phyloP scores from a whole-genome alignment of 2,797 vertebrate species.

The Yasuhikotakia modesta region DNA sequence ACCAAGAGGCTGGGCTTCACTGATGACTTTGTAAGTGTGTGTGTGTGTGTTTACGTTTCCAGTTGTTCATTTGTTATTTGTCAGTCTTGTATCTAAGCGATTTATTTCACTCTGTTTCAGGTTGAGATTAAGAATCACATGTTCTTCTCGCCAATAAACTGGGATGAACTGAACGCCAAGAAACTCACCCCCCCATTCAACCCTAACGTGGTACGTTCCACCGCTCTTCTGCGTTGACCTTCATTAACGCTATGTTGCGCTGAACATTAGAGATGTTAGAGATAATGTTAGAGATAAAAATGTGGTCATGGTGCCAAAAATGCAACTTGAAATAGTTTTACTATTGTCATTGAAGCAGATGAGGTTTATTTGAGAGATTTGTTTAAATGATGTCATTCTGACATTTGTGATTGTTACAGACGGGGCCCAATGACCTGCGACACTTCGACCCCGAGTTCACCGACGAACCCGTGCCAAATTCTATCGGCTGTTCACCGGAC shows the following conservation, averaged over 20 bases:
- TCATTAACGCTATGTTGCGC: background rate
- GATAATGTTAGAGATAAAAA: background rate
- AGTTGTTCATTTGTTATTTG: background rate
- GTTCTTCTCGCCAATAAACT: conserved; percentile 99
- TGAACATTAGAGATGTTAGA: background rate
- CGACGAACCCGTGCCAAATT: conserved; percentile 94
- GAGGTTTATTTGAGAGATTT: too few species aligned
- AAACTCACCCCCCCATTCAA: conserved; percentile 98
- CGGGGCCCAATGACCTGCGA: conserved; percentile 90
- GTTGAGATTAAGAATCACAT: conserved; percentile 96
- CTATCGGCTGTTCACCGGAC: conserved; percentile 93
- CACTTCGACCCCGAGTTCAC: conserved; percentile 99
- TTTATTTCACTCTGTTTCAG: conserved; percentile 68
- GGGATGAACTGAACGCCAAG: conserved; percentile 98
- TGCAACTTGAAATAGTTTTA: too few species aligned
- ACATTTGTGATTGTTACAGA: conserved; percentile 71
- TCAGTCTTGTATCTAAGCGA: conserved; percentile 5
- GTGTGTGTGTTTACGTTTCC: background rate
- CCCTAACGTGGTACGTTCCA: conserved; percentile 92
- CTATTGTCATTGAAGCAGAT: conserved; percentile 46
- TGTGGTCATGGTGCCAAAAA: background rate
- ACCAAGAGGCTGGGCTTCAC: conserved; percentile 92
- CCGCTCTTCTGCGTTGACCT: conserved; percentile 4
- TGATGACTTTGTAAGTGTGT: conserved; percentile 93
- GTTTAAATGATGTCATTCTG: too few species aligned